phyloP scores from a whole-genome alignment of 1,140 invertebrate genomes.

The Globodera rostochiensis region DNA sequence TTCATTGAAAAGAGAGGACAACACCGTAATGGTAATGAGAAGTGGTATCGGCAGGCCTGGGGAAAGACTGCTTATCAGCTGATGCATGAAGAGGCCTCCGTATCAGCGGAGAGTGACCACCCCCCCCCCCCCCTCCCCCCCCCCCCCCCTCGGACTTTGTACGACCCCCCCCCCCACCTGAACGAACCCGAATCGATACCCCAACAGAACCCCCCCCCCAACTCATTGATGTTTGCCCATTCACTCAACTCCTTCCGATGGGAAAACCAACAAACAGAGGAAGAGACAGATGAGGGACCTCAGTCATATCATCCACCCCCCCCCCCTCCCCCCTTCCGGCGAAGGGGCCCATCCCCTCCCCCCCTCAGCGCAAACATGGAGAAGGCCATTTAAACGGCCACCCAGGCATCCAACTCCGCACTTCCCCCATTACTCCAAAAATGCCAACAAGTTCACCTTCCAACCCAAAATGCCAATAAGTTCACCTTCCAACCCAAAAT shows the following conservation, averaged over 20 bases:
- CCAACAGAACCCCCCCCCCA: not conserved
- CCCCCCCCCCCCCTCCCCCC: not conserved
- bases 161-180: not conserved
- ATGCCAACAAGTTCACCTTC: not conserved
- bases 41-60: too few relatives aligned
- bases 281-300: not conserved
- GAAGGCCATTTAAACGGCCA: constrained; percentile 5
- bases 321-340: not conserved
- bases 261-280: constrained; percentile 1
- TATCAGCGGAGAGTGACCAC: not conserved
- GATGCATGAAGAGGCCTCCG: not conserved
- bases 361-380: not conserved
- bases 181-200: not conserved
- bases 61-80: not conserved
- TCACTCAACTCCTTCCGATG: constrained; percentile 11
- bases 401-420: not conserved
- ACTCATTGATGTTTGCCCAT: constrained; percentile 3
- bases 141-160: not conserved
- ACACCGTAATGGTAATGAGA: too few relatives aligned
- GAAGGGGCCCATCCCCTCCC: not conserved
- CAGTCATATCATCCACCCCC: not conserved
- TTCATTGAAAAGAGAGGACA: too few relatives aligned
- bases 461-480: not conserved
- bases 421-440: not conserved
- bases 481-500: not conserved